Evolutionary conservation across 2,888 invertebrate genomes (phyloP).

Genomic region (Meiosimyza decipiens): DNA sequence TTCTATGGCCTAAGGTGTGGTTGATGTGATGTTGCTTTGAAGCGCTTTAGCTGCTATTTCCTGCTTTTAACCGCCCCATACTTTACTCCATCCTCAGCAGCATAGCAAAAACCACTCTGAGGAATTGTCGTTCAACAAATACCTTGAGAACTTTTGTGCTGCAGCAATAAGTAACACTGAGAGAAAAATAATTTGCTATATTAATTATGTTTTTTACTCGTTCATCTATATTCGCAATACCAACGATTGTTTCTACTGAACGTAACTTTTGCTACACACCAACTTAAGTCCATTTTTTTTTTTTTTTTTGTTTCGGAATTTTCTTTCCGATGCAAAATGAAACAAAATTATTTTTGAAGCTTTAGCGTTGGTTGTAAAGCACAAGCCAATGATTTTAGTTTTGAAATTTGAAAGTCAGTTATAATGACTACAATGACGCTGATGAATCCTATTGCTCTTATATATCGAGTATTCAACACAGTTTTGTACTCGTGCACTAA

Average conservation of each 20-base stretch:
- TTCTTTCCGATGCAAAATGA: constrained; percentile 33
- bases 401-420: not conserved
- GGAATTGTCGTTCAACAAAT: constrained; percentile 8
- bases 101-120: not conserved
- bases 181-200: not conserved
- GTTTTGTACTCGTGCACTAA: not conserved
- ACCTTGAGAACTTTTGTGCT: constrained; percentile 11
- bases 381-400: constrained; percentile 28
- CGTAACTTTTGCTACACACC: too few relatives aligned
- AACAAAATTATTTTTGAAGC: constrained; percentile 41
- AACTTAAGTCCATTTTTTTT: too few relatives aligned
- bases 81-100: not conserved
- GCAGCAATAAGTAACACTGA: not conserved
- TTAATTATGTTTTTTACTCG: too few relatives aligned
- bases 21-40: constrained; percentile 3
- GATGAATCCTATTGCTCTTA: not conserved
- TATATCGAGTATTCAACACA: not conserved
- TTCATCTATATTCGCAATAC: too few relatives aligned
- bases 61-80: too few relatives aligned
- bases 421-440: constrained; percentile 5
- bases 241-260: too few relatives aligned
- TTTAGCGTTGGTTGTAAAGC: constrained; percentile 16
- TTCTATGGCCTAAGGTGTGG: constrained; percentile 3
- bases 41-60: not conserved
- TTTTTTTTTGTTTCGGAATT: too few relatives aligned